A percentile compares a stretch with the other conserved stretches of the same genome.
These are phyloP conservation scores for Zosterops lateralis DNA, from an alignment of 2,113 vertebrate species.

Conservation along the genomic window DNA sequence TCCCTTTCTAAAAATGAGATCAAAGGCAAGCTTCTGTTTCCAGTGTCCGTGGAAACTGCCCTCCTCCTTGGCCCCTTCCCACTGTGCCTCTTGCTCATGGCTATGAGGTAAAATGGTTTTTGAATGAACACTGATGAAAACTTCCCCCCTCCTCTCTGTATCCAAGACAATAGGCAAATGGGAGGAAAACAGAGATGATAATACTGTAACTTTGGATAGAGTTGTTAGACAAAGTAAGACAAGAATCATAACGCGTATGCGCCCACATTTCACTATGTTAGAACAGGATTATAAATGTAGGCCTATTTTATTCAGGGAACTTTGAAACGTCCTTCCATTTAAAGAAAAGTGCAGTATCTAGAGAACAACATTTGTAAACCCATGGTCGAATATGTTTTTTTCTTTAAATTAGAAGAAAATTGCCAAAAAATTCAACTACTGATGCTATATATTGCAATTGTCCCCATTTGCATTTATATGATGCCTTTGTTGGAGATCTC, in stretches of 20 bases:
- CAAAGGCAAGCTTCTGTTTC: not conserved
- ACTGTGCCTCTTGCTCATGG: rapidly evolving
- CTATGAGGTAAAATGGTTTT: not conserved
- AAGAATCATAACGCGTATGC: not conserved
- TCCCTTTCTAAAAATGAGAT: rapidly evolving
- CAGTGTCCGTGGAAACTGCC: rapidly evolving
- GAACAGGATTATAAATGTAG: not conserved
- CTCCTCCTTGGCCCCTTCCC: not conserved
- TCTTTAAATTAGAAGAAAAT: not conserved
- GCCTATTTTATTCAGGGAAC: not conserved
- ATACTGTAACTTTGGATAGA: not conserved
- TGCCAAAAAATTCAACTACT: not conserved
- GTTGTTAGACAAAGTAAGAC: not conserved
- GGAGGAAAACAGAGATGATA: not conserved
- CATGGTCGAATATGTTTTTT: not conserved
- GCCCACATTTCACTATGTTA: rapidly evolving
- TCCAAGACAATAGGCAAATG: not conserved
- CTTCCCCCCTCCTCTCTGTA: not conserved
- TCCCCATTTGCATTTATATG: not conserved
- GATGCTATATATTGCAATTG: not conserved
- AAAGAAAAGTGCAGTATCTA: not conserved
- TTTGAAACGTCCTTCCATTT: rapidly evolving
- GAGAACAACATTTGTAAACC: not conserved
- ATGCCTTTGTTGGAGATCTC: not conserved
- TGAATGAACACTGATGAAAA: not conserved